phyloP scores from a whole-genome alignment of 2,888 invertebrate species.

The Drosophila limbata region DNA sequence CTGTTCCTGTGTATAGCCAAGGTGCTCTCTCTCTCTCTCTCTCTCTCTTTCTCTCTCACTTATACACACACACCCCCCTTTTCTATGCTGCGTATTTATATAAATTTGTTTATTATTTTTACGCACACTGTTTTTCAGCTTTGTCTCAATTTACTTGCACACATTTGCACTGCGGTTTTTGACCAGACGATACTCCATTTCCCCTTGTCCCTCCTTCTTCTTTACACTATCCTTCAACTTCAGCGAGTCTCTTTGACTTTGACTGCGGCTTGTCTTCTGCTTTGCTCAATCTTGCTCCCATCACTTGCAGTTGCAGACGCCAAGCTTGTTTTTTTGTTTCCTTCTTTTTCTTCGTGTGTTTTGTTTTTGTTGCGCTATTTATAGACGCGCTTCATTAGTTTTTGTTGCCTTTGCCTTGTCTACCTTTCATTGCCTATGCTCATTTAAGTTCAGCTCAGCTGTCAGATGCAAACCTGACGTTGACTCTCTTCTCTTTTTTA shows the following conservation, averaged over 20 bases:
- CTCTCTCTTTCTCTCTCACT: not conserved
- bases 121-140: slow-evolving; percentile 3
- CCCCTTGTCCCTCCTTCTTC: not conserved
- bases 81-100: not conserved
- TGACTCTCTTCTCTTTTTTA: slow-evolving; percentile 33
- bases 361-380: slow-evolving; percentile 55
- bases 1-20: slow-evolving; percentile 77
- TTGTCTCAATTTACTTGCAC: slow-evolving; percentile 4
- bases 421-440: slow-evolving; percentile 27
- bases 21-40: slow-evolving; percentile 59
- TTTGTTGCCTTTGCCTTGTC: slow-evolving; percentile 29
- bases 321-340: slow-evolving; percentile 14
- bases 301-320: slow-evolving; percentile 43
- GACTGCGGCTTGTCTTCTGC: slow-evolving; percentile 35
- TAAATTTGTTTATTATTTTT: not conserved
- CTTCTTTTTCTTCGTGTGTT: slow-evolving; percentile 2
- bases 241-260: slow-evolving; percentile 37
- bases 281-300: slow-evolving; percentile 18
- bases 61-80: not conserved
- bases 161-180: slow-evolving; percentile 16
- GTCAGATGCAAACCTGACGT: slow-evolving; percentile 49
- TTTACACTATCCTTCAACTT: slow-evolving; percentile 1
- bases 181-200: not conserved
- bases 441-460: slow-evolving; percentile 26
- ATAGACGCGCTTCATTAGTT: slow-evolving; percentile 62